Conservation (phyloP, 2,888 invertebrate species). For the Argyra leucocephala region DNA sequence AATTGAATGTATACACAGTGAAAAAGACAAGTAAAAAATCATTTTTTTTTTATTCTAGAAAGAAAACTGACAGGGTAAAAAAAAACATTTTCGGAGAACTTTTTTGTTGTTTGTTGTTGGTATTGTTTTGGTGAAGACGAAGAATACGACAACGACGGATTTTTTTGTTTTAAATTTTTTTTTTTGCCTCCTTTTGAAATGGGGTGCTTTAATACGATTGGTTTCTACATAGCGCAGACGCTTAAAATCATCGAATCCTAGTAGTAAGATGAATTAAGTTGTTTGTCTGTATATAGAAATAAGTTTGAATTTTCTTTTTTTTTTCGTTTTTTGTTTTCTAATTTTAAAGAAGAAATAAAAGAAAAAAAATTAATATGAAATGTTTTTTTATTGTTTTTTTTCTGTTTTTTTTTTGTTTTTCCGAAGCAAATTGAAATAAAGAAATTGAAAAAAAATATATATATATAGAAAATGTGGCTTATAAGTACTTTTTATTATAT, state of each 20-base stretch:
- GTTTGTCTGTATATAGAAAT: conserved; percentile 7
- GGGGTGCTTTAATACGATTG: conserved; percentile 47
- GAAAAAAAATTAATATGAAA: conserved; percentile 13
- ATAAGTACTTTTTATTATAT: too few relatives aligned
- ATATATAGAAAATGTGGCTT: background rate
- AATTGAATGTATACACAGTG: too few relatives aligned
- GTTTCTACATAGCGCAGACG: conserved; percentile 47
- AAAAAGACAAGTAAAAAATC: too few relatives aligned
- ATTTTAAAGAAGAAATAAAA: conserved; percentile 21
- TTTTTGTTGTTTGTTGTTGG: too few relatives aligned
- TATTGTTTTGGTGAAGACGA: background rate
- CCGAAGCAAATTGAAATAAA: background rate
- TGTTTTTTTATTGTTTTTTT: background rate
- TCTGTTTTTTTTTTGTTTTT: background rate
- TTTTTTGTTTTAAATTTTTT: too few relatives aligned
- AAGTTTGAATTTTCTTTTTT: background rate
- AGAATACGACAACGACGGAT: conserved; percentile 7
- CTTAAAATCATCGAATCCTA: conserved; percentile 45
- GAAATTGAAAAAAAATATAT: background rate
- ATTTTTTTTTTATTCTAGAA: too few relatives aligned
- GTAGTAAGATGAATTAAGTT: conserved; percentile 25
- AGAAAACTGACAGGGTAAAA: too few relatives aligned
- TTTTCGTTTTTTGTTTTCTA: background rate
- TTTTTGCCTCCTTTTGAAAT: conserved; percentile 26
- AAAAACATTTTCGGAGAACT: too few relatives aligned